These are phyloP conservation scores for Anolis carolinensis DNA, from an alignment of 2,113 vertebrate genomes.

Conservation along the genomic window DNA sequence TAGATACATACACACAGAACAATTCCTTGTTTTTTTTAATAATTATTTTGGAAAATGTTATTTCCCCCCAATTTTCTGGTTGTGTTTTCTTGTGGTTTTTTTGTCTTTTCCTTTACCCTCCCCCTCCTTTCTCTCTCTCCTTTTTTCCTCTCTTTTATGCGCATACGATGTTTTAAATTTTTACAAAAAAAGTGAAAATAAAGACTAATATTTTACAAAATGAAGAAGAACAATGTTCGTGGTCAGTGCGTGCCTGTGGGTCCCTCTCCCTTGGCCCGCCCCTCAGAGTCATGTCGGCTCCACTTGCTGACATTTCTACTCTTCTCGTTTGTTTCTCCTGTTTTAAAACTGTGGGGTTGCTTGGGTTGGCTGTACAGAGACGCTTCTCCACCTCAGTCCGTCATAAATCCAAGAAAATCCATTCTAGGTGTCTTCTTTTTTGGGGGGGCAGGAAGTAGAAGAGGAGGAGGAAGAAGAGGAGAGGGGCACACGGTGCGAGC, in stretches of 20 bases:
- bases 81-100: slow-evolving; percentile 84
- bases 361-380: slow-evolving; percentile 93
- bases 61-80: slow-evolving; percentile 86
- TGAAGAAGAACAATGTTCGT: slow-evolving; percentile 94
- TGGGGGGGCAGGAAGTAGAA: background rate
- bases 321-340: slow-evolving; percentile 74
- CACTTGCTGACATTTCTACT: slow-evolving; percentile 47
- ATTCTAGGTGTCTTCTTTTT: slow-evolving; percentile 73
- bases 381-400: slow-evolving; percentile 89
- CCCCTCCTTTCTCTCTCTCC: too few species aligned
- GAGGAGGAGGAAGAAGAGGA: background rate
- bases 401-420: slow-evolving; percentile 84
- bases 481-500: background rate
- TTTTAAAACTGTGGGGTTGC: background rate
- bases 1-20: slow-evolving; percentile 99
- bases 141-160: slow-evolving; percentile 81
- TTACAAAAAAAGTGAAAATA: slow-evolving; percentile 98
- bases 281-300: slow-evolving; percentile 86
- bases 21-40: slow-evolving; percentile 87
- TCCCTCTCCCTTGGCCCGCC: slow-evolving; percentile 33
- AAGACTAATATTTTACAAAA: slow-evolving; percentile 99
- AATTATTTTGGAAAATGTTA: slow-evolving; percentile 99
- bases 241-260: slow-evolving; percentile 78
- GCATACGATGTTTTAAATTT: slow-evolving; percentile 95
- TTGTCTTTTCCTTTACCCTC: background rate